phyloP scores from a whole-genome alignment of 2,888 invertebrate genomes.

The Ophion obscuratus region DNA sequence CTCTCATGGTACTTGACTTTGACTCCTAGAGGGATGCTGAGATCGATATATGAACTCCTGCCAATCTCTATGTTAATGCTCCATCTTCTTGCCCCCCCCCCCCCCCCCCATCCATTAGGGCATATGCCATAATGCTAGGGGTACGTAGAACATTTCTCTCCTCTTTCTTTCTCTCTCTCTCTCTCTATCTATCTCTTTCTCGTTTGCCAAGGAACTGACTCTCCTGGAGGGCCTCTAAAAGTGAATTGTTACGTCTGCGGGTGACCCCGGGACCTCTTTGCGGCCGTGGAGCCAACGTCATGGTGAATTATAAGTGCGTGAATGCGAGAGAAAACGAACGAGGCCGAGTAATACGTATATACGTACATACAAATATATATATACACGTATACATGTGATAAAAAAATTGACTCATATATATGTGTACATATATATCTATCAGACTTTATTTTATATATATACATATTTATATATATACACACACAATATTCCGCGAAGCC shows the following conservation, averaged over 20 bases:
- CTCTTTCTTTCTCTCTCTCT: slow-evolving; percentile 22
- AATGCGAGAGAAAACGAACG: slow-evolving; percentile 50
- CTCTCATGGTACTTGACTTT: slow-evolving; percentile 78
- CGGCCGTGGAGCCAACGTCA: slow-evolving; percentile 74
- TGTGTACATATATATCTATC: background rate
- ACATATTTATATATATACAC: too few relatives aligned
- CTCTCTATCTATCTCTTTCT: slow-evolving; percentile 17
- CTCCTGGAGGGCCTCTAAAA: slow-evolving; percentile 83
- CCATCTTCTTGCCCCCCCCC: slow-evolving; percentile 15
- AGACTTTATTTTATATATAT: too few relatives aligned
- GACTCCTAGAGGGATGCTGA: slow-evolving; percentile 71
- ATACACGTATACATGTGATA: background rate
- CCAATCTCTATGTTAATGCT: slow-evolving; percentile 84
- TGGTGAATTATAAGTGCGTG: slow-evolving; percentile 79
- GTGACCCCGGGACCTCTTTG: slow-evolving; percentile 82
- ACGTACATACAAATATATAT: slow-evolving; percentile 16
- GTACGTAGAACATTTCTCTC: slow-evolving; percentile 32
- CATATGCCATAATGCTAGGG: slow-evolving; percentile 66
- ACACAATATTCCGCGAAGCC: too few relatives aligned
- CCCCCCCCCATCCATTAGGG: slow-evolving; percentile 45
- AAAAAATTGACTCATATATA: background rate
- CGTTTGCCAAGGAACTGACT: slow-evolving; percentile 61
- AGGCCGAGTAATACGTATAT: slow-evolving; percentile 52
- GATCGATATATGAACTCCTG: slow-evolving; percentile 83
- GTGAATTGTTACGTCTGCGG: slow-evolving; percentile 84